These are phyloP conservation scores for Eueremaeus valkanovi DNA, from an alignment of 2,888 invertebrate species.

Conservation along the genomic window DNA sequence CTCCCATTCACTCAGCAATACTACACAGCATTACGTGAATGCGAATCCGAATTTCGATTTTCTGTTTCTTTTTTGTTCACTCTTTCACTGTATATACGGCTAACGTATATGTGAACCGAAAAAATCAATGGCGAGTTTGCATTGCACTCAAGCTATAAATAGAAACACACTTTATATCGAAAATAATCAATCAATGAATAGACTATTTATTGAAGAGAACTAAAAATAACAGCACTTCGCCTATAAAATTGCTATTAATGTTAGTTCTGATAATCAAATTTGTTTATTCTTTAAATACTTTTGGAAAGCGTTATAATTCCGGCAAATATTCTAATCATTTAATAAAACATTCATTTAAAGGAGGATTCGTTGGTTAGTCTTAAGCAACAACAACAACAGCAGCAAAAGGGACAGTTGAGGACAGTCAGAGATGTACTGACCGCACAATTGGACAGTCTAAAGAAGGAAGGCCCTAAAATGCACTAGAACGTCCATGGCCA, in stretches of 20 bases:
- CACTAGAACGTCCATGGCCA: background rate
- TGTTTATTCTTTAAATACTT: no score
- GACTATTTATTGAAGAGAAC: background rate
- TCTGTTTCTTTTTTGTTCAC: background rate
- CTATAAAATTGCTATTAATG: no score
- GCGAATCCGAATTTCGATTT: slow-evolving; percentile 27
- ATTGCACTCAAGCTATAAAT: slow-evolving; percentile 12
- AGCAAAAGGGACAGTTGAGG: slow-evolving; percentile 30
- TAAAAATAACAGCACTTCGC: background rate
- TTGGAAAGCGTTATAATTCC: no score
- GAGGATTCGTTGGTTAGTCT: slow-evolving; percentile 29
- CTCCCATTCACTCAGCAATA: background rate
- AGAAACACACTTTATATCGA: background rate
- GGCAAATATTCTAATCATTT: background rate
- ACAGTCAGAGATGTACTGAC: slow-evolving; percentile 38
- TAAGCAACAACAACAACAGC: no score
- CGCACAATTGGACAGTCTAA: slow-evolving; percentile 36
- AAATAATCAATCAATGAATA: slow-evolving; percentile 6
- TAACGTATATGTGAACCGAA: background rate
- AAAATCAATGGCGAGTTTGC: no score
- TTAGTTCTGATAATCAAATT: no score
- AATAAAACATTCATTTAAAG: background rate
- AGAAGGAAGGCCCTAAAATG: slow-evolving; percentile 36
- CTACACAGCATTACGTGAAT: slow-evolving; percentile 25
- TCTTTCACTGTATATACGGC: background rate